A percentile compares a stretch with the other conserved stretches of the same genome.
These are phyloP conservation scores for Eristalinus sepulchralis DNA, from an alignment of 2,888 invertebrate species.

Conservation along the genomic window DNA sequence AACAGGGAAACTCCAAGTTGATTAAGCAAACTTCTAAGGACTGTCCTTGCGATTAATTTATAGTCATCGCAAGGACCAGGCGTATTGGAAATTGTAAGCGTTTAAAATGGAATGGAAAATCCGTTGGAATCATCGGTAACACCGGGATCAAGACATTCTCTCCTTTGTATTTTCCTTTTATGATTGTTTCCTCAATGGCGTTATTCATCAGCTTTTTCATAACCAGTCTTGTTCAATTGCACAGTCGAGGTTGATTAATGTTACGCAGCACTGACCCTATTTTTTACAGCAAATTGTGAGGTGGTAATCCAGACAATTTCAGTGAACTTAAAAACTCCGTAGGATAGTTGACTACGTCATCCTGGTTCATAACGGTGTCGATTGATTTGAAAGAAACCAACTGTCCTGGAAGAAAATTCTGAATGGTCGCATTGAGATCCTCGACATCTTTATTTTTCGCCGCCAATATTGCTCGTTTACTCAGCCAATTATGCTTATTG, in stretches of 20 bases:
- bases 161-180: slow-evolving; percentile 58
- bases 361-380: slow-evolving; percentile 47
- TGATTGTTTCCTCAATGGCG: slow-evolving; percentile 73
- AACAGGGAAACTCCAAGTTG: slow-evolving; percentile 70
- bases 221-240: slow-evolving; percentile 73
- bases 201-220: slow-evolving; percentile 73
- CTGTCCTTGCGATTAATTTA: not conserved
- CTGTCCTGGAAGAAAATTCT: too few species aligned
- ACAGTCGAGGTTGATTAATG: slow-evolving; percentile 72
- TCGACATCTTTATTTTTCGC: slow-evolving; percentile 60
- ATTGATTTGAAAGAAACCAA: slow-evolving; percentile 56
- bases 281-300: slow-evolving; percentile 71
- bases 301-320: slow-evolving; percentile 64
- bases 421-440: too few species aligned
- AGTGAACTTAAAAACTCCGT: slow-evolving; percentile 69
- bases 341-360: slow-evolving; percentile 65
- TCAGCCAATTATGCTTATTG: slow-evolving; percentile 61
- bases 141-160: too few species aligned
- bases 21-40: slow-evolving; percentile 12
- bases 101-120: not conserved
- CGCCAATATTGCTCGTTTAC: slow-evolving; percentile 68
- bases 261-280: slow-evolving; percentile 72
- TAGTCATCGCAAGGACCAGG: too few species aligned
- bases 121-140: slow-evolving; percentile 10
- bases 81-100: not conserved